Conservation (phyloP, 2,797 vertebrate genomes). For the Rachycentron canadum region DNA sequence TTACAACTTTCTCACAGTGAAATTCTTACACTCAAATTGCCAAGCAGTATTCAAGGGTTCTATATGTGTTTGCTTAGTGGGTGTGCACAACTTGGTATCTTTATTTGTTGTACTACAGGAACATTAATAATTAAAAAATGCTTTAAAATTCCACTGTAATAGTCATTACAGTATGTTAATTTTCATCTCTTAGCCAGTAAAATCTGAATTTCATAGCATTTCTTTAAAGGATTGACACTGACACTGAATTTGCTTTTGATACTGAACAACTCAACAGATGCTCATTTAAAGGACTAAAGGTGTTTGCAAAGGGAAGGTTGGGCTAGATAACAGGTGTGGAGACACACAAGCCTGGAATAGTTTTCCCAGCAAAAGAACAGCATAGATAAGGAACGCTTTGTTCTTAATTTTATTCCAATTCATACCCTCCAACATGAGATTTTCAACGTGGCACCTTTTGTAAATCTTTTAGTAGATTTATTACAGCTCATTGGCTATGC, state of each 20-base stretch:
- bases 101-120: not conserved
- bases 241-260: not conserved
- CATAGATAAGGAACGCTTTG: not conserved
- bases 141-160: not conserved
- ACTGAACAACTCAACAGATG: slow-evolving; percentile 28
- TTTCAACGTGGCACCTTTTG: not conserved
- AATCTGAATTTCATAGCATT: not conserved
- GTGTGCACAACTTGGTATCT: slow-evolving; percentile 33
- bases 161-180: not conserved
- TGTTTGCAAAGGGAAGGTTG: slow-evolving; percentile 61
- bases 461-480: not conserved
- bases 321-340: slow-evolving; percentile 30
- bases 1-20: slow-evolving; percentile 39
- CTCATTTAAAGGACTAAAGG: slow-evolving; percentile 1
- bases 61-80: slow-evolving; percentile 58
- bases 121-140: not conserved
- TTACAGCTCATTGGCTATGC: not conserved
- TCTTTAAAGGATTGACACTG: not conserved
- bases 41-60: not conserved
- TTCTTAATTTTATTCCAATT: not conserved
- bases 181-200: not conserved
- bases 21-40: not conserved
- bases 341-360: slow-evolving; percentile 3
- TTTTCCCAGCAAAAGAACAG: not conserved
- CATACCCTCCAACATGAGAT: not conserved